Conservation (phyloP, 2,113 vertebrate genomes). For the Guaruba guarouba region DNA sequence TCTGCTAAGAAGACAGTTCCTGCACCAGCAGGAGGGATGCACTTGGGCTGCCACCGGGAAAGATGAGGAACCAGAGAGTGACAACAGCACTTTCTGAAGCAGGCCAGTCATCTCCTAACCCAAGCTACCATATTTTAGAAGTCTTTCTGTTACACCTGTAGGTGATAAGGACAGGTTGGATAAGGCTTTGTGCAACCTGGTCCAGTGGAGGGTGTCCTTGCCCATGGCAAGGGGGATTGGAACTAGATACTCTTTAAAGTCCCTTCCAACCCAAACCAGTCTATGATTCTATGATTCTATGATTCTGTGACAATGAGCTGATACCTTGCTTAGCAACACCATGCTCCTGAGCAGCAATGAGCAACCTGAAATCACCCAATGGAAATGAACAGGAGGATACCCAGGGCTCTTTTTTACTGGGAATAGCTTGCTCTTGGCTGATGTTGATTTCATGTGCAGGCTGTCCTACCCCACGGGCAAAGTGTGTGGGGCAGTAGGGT, state of each 20-base stretch:
- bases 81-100: neutral
- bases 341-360: rapidly evolving
- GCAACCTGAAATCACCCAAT: neutral
- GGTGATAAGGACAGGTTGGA: neutral
- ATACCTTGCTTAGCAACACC: neutral
- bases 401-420: neutral
- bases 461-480: neutral
- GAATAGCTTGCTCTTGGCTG: neutral
- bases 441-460: rapidly evolving
- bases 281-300: neutral
- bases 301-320: neutral
- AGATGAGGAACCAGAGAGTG: neutral
- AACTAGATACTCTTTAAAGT: neutral
- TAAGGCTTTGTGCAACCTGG: neutral
- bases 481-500: neutral
- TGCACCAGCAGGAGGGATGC: neutral
- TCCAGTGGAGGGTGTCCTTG: neutral
- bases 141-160: neutral
- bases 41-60: neutral
- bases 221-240: neutral
- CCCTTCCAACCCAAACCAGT: neutral
- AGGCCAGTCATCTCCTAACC: neutral
- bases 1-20: neutral
- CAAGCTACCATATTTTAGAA: neutral
- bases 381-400: neutral